Base-by-base conservation (phyloP, 1,140 invertebrate species). In the Ruditapes philippinarum region DNA sequence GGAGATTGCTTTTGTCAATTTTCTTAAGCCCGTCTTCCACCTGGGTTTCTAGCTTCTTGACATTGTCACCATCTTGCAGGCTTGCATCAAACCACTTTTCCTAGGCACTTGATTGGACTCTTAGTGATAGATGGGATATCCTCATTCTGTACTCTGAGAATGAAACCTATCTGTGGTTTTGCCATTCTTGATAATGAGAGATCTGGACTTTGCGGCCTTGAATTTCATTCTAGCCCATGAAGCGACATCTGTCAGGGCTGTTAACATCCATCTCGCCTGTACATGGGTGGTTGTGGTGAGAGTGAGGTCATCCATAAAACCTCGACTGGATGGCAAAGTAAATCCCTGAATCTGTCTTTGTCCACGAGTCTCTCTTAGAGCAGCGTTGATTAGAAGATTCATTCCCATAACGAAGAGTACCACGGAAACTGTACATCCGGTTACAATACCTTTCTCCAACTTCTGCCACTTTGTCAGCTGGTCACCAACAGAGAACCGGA, bases 371-470 rank as follows among this genome's bases (percentile, higher is more conserved):
- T 57, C 60, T 40, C 40, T 4, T 68, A 40, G 57, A 12, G 57
- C 60, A 28, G 80, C 42, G 25, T 85, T 86, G 54, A 85, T 79
- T 36, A 86, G 31, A 31, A 81, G 40, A 60, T 88, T 82, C 62
- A 88, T 88, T 22, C 62, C 78, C 33, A 88, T 45, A 22, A 73
- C 40, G 65, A 88, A 88, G 33, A 82, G 60, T 74, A 74, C 40
- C 49, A 81, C 57, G 33, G 62, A 82, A 38, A 82, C 33, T 42
- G 87, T 88, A 49, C 60, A 88, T 25, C 76, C 86, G 9, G 87
- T 88, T n/a, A 88, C 78, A 28, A 88, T 88, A 22, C 62, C 87
- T 25, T 73, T 88, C 78, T 88, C 87, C 62, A 70, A 60, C 65
- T 57, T 82, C 62, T 74, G 87, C 78, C 87, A 81, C 2, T 11